Evolutionary conservation across 2,113 vertebrate species (phyloP).

Genomic region (Odocoileus virginianus): DNA sequence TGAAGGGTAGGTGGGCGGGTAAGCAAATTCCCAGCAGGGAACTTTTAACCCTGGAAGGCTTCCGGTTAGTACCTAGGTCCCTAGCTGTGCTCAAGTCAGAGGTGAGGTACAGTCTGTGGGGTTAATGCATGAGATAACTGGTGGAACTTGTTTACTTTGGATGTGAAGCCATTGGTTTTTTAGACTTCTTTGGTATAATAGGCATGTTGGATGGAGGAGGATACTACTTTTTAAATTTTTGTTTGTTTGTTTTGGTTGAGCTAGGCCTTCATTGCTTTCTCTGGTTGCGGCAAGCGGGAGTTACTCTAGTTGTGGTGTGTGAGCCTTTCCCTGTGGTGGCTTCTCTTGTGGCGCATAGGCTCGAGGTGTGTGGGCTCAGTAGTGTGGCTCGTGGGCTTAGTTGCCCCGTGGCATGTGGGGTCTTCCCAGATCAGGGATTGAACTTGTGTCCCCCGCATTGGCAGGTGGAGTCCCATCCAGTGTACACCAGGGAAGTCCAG

Average conservation of each 20-base stretch:
- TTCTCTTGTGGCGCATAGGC: neutral
- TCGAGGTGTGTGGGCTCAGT: neutral
- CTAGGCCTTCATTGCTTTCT: neutral
- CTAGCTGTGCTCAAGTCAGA: neutral
- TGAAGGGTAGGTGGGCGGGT: neutral
- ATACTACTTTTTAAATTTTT: neutral
- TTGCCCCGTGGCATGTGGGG: neutral
- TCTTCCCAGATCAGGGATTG: neutral
- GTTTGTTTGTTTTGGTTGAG: neutral
- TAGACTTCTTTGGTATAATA: neutral
- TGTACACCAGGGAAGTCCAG: neutral
- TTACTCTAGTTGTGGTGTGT: neutral
- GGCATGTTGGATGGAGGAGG: neutral
- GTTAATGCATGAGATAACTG: neutral
- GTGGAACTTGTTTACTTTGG: neutral
- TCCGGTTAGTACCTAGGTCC: neutral
- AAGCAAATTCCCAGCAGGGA: neutral
- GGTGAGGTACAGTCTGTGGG: neutral
- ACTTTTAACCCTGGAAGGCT: slow-evolving; percentile 30
- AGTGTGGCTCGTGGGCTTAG: neutral
- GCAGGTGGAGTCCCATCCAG: neutral
- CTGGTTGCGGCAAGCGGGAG: neutral
- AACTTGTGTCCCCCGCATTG: neutral
- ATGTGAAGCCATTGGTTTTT: neutral
- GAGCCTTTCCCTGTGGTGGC: neutral